Conservation (phyloP, 2,888 invertebrate genomes). For the Caenorhabditis virilis region DNA sequence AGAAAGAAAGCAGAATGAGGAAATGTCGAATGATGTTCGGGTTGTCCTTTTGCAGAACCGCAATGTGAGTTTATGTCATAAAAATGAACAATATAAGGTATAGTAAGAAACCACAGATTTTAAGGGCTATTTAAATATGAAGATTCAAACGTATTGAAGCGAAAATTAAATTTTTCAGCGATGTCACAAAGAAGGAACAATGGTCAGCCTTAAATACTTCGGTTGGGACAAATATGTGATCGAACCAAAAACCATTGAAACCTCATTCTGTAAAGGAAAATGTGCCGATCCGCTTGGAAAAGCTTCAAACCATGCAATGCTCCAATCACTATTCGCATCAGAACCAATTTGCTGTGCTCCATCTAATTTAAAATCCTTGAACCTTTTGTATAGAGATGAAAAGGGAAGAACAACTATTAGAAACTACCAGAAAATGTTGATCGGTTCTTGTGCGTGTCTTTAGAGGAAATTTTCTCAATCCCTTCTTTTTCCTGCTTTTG, state of each 20-base stretch:
- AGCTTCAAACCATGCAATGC: conserved; percentile 48
- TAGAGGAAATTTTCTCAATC: conserved; percentile 5
- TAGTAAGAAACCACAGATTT: no score
- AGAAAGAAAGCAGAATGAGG: conserved; percentile 27
- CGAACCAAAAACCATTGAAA: conserved; percentile 36
- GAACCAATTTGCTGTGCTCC: conserved; percentile 48
- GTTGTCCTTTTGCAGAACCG: conserved; percentile 42
- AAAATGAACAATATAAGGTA: no score
- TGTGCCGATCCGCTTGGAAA: conserved; percentile 36
- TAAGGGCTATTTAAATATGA: no score
- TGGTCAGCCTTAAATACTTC: conserved; percentile 29
- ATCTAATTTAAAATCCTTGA: conserved; percentile 37
- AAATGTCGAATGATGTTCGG: conserved; percentile 41
- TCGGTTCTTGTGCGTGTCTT: conserved; percentile 45
- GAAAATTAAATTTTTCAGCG: no score
- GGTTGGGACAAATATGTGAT: conserved; percentile 34
- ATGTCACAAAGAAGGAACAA: conserved; percentile 36
- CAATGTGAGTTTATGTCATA: conserved; percentile 33
- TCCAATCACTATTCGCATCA: conserved; percentile 44
- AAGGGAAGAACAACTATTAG: conserved; percentile 38
- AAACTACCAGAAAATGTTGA: conserved; percentile 49
- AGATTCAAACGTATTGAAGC: no score
- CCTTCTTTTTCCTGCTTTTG: not conserved
- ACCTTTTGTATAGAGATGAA: conserved; percentile 46
- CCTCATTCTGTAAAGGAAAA: conserved; percentile 38